Percentiles rank a stretch among this genome's conserved stretches.
These are phyloP conservation scores for Pseudeuparius sepicola DNA, from an alignment of 2,888 invertebrate species.

Conservation along the genomic window DNA sequence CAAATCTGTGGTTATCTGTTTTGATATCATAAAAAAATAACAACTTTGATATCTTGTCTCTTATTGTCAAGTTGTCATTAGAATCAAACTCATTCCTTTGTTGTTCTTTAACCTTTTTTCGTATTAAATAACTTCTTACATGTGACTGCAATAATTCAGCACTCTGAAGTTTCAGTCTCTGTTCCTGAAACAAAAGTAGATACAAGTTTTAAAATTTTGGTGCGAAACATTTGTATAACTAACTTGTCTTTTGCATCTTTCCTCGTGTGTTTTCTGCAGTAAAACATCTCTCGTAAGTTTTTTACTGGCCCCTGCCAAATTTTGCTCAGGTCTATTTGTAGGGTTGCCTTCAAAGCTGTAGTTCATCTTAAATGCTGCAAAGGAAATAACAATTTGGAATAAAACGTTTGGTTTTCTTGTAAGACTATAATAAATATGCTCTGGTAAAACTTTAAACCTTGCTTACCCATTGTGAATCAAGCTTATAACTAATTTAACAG, in stretches of 20 bases:
- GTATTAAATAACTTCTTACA: constrained; percentile 61
- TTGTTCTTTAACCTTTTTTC: constrained; percentile 55
- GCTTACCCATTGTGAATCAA: too few species aligned
- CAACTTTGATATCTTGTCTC: constrained; percentile 53
- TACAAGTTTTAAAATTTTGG: constrained; percentile 1
- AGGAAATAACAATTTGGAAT: constrained; percentile 6
- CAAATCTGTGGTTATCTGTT: constrained; percentile 57
- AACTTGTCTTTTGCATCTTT: constrained; percentile 80
- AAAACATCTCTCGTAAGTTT: constrained; percentile 61
- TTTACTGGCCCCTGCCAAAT: constrained; percentile 76
- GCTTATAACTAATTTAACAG: too few species aligned
- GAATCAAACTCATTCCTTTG: constrained; percentile 63
- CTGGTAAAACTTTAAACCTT: too few species aligned
- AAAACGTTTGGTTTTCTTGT: too few species aligned
- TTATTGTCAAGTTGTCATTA: constrained; percentile 41
- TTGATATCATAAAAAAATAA: constrained; percentile 67
- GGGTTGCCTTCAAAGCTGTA: constrained; percentile 86
- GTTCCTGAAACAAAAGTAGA: constrained; percentile 50
- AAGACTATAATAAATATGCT: background rate
- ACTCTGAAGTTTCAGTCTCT: constrained; percentile 62
- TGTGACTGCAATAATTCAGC: constrained; percentile 75
- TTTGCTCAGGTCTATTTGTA: constrained; percentile 78
- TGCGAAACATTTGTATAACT: constrained; percentile 14
- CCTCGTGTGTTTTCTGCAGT: constrained; percentile 71
- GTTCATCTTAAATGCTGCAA: constrained; percentile 37